These are phyloP conservation scores for Rutilus rutilus DNA, from an alignment of 2,113 vertebrate genomes.

Conservation along the genomic window DNA sequence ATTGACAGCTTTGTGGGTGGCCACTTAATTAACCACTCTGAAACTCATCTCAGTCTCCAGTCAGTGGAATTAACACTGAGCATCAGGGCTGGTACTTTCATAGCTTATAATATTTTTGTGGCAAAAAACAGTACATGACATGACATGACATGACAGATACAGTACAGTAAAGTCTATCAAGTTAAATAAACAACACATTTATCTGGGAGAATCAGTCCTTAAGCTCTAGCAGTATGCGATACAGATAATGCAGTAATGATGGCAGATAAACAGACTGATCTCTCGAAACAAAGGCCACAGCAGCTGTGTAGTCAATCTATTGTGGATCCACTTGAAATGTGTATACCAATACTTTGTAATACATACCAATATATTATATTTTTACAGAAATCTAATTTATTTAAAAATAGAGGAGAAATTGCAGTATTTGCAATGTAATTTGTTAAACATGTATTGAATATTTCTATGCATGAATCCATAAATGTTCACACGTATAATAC, in stretches of 20 bases:
- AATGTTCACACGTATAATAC: neutral
- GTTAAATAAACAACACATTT: neutral
- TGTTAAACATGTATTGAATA: neutral
- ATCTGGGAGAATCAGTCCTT: neutral
- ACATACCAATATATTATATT: too few species aligned
- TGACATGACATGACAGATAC: too few species aligned
- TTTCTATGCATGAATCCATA: neutral
- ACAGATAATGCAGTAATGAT: too few species aligned
- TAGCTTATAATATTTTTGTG: neutral
- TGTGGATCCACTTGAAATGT: neutral
- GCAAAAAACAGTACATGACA: neutral
- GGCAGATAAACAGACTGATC: too few species aligned
- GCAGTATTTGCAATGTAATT: neutral
- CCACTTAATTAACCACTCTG: neutral
- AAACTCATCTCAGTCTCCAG: neutral
- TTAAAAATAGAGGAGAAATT: neutral
- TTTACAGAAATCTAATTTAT: neutral
- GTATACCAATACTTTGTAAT: too few species aligned
- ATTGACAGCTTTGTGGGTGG: conserved; percentile 35
- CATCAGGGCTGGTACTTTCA: neutral
- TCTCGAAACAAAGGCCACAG: too few species aligned
- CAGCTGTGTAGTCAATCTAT: neutral
- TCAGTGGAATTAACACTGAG: neutral
- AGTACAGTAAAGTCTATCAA: neutral
- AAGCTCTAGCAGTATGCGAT: too few species aligned